Percentiles rank a stretch among this genome's conserved stretches.
Evolutionary conservation across 2,113 vertebrate species (phyloP).

Genomic region (Anoura caudifer): DNA sequence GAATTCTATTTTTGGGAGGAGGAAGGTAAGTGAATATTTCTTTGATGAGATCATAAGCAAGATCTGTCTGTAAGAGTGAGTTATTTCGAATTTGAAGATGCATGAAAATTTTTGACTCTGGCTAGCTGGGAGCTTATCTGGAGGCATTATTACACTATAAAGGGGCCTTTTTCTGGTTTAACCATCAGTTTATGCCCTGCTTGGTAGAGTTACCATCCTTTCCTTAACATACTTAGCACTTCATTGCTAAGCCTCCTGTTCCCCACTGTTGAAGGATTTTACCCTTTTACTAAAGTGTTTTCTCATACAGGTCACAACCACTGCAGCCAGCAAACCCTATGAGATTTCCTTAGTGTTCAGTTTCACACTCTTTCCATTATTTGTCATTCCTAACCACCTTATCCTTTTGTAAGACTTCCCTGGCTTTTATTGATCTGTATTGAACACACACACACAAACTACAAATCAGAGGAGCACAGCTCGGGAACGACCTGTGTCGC

Average conservation of each 20-base stretch:
- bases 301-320: neutral
- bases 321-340: neutral
- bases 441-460: neutral
- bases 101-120: neutral
- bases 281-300: neutral
- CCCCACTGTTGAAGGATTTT: neutral
- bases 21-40: slow-evolving; percentile 87
- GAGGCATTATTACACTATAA: neutral
- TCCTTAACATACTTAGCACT: neutral
- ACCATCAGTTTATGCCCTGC: neutral
- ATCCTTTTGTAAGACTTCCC: neutral
- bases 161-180: neutral
- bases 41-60: neutral
- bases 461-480: neutral
- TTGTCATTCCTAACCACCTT: neutral
- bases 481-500: neutral
- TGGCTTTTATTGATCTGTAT: neutral
- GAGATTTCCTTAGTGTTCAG: neutral
- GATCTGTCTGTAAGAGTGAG: neutral
- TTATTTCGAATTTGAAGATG: neutral
- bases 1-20: slow-evolving; percentile 95
- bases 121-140: neutral
- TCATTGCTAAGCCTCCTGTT: neutral
- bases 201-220: neutral
- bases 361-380: neutral